Evolutionary conservation across 2,888 invertebrate genomes (phyloP).

Genomic region (Blomia tropicalis): DNA sequence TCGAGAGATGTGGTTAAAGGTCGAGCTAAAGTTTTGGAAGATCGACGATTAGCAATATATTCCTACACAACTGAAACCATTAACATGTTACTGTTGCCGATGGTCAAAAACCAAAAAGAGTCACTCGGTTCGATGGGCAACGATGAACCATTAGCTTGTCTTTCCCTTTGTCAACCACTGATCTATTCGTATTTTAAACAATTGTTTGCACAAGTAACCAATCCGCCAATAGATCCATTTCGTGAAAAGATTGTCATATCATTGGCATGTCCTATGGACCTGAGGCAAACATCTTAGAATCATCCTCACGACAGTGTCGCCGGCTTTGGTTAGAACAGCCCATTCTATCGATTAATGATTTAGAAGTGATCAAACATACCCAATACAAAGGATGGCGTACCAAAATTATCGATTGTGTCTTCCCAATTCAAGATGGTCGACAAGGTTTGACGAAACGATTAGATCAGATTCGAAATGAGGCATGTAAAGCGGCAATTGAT

Average conservation of each 20-base stretch:
- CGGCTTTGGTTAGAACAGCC: constrained; percentile 85
- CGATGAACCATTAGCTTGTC: constrained; percentile 89
- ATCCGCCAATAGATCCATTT: constrained; percentile 98
- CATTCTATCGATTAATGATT: constrained; percentile 72
- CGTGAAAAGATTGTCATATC: constrained; percentile 98
- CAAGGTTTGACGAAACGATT: constrained; percentile 56
- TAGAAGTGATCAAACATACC: constrained; percentile 67
- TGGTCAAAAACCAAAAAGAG: constrained; percentile 94
- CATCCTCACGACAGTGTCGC: constrained; percentile 67
- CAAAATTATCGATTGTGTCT: constrained; percentile 66
- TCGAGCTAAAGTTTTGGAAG: constrained; percentile 39
- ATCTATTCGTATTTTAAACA: constrained; percentile 97
- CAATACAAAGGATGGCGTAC: constrained; percentile 74
- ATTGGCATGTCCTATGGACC: constrained; percentile 73
- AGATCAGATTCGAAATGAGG: constrained; percentile 59
- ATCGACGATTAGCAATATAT: constrained; percentile 71
- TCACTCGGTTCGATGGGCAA: constrained; percentile 99
- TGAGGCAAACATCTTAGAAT: constrained; percentile 78
- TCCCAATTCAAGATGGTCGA: constrained; percentile 54
- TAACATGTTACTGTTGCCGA: constrained; percentile 78
- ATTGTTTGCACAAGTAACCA: constrained; percentile 93
- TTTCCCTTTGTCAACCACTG: constrained; percentile 84
- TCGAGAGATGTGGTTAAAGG: constrained; percentile 30
- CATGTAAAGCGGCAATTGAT: constrained; percentile 60
- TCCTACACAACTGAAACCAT: constrained; percentile 91